phyloP scores from a whole-genome alignment of 2,888 invertebrate species.

The Morinoia aosen region DNA sequence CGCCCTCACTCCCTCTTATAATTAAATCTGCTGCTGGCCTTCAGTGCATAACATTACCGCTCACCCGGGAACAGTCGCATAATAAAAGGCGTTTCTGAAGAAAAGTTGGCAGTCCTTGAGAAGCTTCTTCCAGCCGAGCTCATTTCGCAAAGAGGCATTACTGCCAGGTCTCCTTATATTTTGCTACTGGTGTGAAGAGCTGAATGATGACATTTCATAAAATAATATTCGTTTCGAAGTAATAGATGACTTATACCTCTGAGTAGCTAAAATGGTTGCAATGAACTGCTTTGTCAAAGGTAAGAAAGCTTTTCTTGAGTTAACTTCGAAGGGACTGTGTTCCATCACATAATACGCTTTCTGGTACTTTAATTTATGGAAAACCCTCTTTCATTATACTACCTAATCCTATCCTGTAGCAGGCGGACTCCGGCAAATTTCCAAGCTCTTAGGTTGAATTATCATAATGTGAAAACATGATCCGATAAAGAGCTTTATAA shows the following conservation, averaged over 20 bases:
- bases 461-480: constrained; percentile 27
- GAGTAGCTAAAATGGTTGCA: background rate
- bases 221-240: background rate
- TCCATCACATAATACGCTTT: background rate
- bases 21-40: constrained; percentile 37
- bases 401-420: background rate
- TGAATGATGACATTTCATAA: background rate
- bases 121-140: background rate
- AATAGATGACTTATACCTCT: background rate
- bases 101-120: background rate
- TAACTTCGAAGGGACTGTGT: background rate
- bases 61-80: background rate
- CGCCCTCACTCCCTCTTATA: background rate
- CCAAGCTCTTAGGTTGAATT: constrained; percentile 3
- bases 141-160: background rate
- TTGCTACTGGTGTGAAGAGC: background rate
- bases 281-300: background rate
- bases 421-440: background rate
- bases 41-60: constrained; percentile 19
- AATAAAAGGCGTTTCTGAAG: background rate
- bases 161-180: background rate
- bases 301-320: background rate
- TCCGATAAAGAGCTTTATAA: constrained; percentile 19
- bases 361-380: background rate
- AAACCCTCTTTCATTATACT: background rate